These are phyloP conservation scores for Electrophaes corylata DNA, from an alignment of 2,888 invertebrate species.

Conservation along the genomic window DNA sequence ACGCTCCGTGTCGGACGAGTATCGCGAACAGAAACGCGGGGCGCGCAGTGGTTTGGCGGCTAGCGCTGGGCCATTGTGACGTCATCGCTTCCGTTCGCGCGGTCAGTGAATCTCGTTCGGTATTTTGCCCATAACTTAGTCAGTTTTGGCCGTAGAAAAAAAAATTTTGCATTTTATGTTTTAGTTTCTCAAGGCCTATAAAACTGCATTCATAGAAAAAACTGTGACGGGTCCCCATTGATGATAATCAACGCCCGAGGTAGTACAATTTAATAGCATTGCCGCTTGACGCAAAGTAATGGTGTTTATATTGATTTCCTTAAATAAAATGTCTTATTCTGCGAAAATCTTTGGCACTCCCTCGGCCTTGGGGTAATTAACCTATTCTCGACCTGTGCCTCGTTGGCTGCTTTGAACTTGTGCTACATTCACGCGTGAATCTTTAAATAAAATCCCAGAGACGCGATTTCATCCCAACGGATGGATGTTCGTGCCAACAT, in stretches of 20 bases:
- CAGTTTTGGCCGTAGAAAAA: no score
- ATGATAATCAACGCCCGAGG: slow-evolving; percentile 22
- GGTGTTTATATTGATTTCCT: slow-evolving; percentile 52
- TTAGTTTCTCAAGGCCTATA: no score
- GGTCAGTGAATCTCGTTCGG: no score
- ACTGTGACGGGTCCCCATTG: no score
- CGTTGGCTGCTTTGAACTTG: slow-evolving; percentile 75
- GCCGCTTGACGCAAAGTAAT: slow-evolving; percentile 49
- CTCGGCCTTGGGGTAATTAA: slow-evolving; percentile 78
- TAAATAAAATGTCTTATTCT: slow-evolving; percentile 41
- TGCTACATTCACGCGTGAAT: slow-evolving; percentile 69
- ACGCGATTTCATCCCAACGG: slow-evolving; percentile 54
- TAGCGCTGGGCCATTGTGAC: no score
- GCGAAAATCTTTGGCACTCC: slow-evolving; percentile 53
- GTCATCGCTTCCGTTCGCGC: no score
- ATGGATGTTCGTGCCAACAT: slow-evolving; percentile 68
- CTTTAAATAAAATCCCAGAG: slow-evolving; percentile 72
- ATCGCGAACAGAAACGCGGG: no score
- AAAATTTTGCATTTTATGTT: no score
- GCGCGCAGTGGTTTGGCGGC: no score
- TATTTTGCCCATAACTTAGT: no score
- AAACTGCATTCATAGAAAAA: no score
- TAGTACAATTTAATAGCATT: slow-evolving; percentile 33
- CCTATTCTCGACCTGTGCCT: slow-evolving; percentile 67
- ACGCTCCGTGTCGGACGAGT: no score